phyloP scores from a whole-genome alignment of 2,797 vertebrate species.

The Helicolenus hilgendorfi region DNA sequence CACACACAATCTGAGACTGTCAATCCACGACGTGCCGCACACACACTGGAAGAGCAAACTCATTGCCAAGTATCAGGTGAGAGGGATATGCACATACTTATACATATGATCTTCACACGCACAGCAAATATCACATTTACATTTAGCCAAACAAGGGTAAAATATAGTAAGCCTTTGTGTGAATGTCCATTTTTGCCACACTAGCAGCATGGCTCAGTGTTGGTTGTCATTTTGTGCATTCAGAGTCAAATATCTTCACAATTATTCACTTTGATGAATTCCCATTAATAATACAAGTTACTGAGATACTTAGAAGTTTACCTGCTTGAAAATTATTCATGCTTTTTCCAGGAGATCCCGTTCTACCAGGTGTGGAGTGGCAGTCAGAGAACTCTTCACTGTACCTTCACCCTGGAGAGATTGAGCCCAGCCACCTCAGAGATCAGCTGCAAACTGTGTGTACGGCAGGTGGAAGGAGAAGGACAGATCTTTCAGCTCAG shows the following conservation, averaged over 20 bases:
- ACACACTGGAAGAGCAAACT: conserved; percentile 98
- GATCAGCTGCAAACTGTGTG: conserved; percentile 96
- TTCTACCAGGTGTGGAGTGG: conserved; percentile 98
- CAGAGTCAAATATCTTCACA: not conserved
- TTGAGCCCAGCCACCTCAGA: conserved; percentile 94
- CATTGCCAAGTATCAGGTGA: conserved; percentile 95
- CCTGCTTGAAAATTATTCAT: not conserved
- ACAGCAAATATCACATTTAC: not conserved
- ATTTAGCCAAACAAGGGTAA: not conserved
- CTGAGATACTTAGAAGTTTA: not conserved
- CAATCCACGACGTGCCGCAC: conserved; percentile 96
- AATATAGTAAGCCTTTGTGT: not conserved
- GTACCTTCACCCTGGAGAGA: conserved; percentile 97
- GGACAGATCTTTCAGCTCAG: conserved; percentile 99
- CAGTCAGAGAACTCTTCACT: conserved; percentile 95
- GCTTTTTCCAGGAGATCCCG: conserved; percentile 92
- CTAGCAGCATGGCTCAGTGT: not conserved
- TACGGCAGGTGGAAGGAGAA: conserved; percentile 98
- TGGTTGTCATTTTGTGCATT: not conserved
- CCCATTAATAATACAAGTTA: not conserved
- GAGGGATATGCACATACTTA: not conserved
- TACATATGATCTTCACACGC: not conserved
- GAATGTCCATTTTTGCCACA: not conserved
- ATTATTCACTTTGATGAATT: not conserved
- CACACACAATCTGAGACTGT: conserved; percentile 97